Conservation (phyloP, 2,888 invertebrate species). For the Drosophila subquinaria region DNA sequence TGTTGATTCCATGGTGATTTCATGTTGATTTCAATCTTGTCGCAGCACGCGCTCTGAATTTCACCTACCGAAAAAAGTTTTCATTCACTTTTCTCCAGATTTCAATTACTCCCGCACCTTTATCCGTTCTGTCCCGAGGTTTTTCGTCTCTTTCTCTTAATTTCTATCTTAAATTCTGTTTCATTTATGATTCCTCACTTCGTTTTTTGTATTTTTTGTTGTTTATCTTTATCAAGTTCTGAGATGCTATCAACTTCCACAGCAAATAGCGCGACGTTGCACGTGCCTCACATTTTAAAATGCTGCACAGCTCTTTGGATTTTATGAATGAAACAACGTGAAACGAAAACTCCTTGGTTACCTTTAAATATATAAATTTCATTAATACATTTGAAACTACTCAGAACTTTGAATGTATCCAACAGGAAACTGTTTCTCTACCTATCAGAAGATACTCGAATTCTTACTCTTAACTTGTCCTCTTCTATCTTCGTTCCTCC, state of each 20-base stretch:
- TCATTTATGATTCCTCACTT: slow-evolving; percentile 52
- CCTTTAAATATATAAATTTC: slow-evolving; percentile 34
- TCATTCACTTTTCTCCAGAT: slow-evolving; percentile 63
- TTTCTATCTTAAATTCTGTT: slow-evolving; percentile 72
- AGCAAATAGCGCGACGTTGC: slow-evolving; percentile 53
- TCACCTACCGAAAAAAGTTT: slow-evolving; percentile 51
- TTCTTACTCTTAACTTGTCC: not conserved
- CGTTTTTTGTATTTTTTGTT: slow-evolving; percentile 1
- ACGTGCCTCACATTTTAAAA: slow-evolving; percentile 69
- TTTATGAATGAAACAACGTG: slow-evolving; percentile 66
- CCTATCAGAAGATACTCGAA: not conserved
- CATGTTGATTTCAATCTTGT: slow-evolving; percentile 38
- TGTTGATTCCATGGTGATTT: slow-evolving; percentile 15
- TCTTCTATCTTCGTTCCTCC: slow-evolving; percentile 4
- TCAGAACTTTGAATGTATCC: slow-evolving; percentile 21
- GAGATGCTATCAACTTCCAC: slow-evolving; percentile 67
- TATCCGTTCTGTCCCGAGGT: slow-evolving; percentile 2
- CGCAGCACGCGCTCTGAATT: slow-evolving; percentile 69
- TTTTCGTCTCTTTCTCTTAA: slow-evolving; percentile 49
- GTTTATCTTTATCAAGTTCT: slow-evolving; percentile 14
- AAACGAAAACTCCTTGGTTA: slow-evolving; percentile 18
- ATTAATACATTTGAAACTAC: slow-evolving; percentile 42
- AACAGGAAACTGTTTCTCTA: slow-evolving; percentile 32
- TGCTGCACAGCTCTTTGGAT: slow-evolving; percentile 27
- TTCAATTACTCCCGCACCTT: slow-evolving; percentile 63